Base-by-base conservation (phyloP, 2,888 invertebrate genomes). In the Lingula anatina region DNA sequence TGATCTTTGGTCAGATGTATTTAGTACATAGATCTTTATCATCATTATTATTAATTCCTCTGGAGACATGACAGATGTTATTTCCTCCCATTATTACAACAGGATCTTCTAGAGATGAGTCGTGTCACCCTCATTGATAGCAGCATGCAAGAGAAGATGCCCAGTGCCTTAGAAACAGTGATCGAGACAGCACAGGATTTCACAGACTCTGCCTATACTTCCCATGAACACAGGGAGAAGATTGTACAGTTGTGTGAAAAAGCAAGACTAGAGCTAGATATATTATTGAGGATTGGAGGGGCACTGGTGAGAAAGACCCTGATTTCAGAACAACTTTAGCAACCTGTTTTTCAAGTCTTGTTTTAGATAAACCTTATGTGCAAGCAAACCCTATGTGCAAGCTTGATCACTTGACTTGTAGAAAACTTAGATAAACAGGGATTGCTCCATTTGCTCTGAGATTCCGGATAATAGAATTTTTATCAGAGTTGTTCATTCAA, bases 171-270 rank as follows among this genome's bases (percentile, higher is more conserved):
- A 70, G 91, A 96, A 66, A 86, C 90, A 57, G 59, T 73, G 40
- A 61, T 93, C 56, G 97, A 99, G 80, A 86, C 94, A 72, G 93
- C 93, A 55, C 82, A 83, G 81, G 96, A 99, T 81, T 99, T 99
- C 80, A 99, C 97, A 46, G 97, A 99, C 81, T 97, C 96, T 60
- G 95, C 97, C 58, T 99, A 97, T 80, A 99, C 97, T 55, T 89
- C 89, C 63, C 95, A 97, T 79, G 93, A 94, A 73, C 93, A 95
- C 79, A 84, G 96, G 56, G 73, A 99, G 80, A 89, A 91, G 74
- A 95, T 99, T 73, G 82, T 99, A 54, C 84, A 91, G 68, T 78
- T 83, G 50, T 80, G 92, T 72, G 94, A 97, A 77, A 84, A 90
- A 69, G 86, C 92, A 70, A 89, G 90, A 71, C 84, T 89, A 70